Conservation (phyloP, 2,797 vertebrate species). For the Psittacula derbiana region DNA sequence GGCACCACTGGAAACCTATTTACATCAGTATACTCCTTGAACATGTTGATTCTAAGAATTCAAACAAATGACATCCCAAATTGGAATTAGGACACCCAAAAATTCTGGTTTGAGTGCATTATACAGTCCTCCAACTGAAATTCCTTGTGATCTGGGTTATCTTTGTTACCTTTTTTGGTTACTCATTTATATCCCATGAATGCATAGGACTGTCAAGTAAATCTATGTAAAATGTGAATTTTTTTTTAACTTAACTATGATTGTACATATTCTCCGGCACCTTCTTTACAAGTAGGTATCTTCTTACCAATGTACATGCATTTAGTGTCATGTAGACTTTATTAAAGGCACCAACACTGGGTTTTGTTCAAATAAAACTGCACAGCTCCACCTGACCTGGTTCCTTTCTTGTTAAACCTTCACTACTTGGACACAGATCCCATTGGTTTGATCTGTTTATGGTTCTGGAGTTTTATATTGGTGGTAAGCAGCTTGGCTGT, state of each 20-base stretch:
- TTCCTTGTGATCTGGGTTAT: neutral
- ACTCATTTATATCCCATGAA: slow-evolving; percentile 29
- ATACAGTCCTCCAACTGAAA: neutral
- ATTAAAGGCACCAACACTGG: slow-evolving; percentile 33
- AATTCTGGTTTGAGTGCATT: slow-evolving; percentile 3
- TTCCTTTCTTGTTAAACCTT: neutral
- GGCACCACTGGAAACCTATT: neutral
- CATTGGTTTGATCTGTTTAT: neutral
- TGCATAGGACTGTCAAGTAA: slow-evolving; percentile 45
- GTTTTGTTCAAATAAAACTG: slow-evolving; percentile 66
- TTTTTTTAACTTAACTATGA: slow-evolving; percentile 65
- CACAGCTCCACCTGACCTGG: neutral
- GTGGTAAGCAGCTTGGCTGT: neutral
- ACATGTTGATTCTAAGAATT: neutral
- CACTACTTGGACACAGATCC: neutral
- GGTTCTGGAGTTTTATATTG: neutral
- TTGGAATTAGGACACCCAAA: slow-evolving; percentile 32
- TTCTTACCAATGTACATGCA: slow-evolving; percentile 55
- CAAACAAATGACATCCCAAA: neutral
- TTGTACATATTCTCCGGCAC: slow-evolving; percentile 56
- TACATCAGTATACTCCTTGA: slow-evolving; percentile 3
- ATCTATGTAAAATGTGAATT: slow-evolving; percentile 66
- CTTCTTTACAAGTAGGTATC: slow-evolving; percentile 47
- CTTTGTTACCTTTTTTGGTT: slow-evolving; percentile 33
- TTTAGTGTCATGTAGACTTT: slow-evolving; percentile 54